phyloP scores from a whole-genome alignment of 2,888 invertebrate genomes.

The Acrocyrtus sp. region DNA sequence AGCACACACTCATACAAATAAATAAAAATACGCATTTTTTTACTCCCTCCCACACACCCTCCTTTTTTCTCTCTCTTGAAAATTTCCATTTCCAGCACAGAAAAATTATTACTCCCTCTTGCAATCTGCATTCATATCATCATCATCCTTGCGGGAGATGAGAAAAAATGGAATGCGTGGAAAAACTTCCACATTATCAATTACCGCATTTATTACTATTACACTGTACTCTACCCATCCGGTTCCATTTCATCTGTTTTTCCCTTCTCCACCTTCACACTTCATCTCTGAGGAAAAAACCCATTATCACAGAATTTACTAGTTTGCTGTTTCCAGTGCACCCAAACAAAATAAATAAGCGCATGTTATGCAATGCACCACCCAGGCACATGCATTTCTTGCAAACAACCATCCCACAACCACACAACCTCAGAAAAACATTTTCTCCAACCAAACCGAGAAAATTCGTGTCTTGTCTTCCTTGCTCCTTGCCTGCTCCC shows the following conservation, averaged over 20 bases:
- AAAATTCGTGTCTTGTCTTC: too few relatives aligned
- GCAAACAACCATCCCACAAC: neutral
- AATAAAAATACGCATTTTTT: neutral
- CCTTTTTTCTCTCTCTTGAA: neutral
- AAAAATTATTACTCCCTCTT: too few relatives aligned
- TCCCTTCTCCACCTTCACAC: neutral
- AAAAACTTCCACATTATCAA: neutral
- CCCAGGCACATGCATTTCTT: neutral
- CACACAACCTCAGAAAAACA: too few relatives aligned
- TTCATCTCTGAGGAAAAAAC: neutral
- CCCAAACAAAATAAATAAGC: neutral
- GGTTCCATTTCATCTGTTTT: neutral
- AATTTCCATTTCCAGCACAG: neutral
- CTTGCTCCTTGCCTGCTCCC: too few relatives aligned
- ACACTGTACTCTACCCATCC: neutral
- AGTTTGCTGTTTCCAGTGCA: neutral
- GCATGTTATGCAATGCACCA: too few relatives aligned
- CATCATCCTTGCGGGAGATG: too few relatives aligned
- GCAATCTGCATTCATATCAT: too few relatives aligned
- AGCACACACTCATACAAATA: slow-evolving; percentile 13
- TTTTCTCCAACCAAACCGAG: too few relatives aligned
- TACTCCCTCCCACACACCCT: neutral
- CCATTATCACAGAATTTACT: neutral
- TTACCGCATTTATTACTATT: neutral
- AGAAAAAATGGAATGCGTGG: neutral